Evolutionary conservation across 1,140 invertebrate genomes (phyloP), one percentile per base, ranked within the genome.

Genomic region (Drosophila kepulauana): DNA sequence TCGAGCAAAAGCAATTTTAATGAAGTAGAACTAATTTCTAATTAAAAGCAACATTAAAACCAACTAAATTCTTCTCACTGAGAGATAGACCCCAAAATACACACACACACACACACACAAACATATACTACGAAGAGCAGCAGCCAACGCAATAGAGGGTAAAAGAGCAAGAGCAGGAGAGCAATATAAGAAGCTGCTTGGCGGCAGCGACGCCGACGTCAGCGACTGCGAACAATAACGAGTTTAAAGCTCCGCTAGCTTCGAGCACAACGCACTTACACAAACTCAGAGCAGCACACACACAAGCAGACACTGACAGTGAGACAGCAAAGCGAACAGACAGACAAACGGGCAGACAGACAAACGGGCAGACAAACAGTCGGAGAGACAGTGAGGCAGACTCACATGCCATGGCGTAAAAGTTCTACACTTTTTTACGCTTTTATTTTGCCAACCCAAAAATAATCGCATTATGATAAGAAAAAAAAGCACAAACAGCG

Each of bases 401-500:
- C 43, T 62, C 75, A 74, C 71, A 79, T 76, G 58, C 63, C 77
- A 62, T 46, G 52, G 52, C 84, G 63, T 79, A 79, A 79, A 87
- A 87, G 80, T 82, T 87, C 68, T 79, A 76, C 77, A 64, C 71
- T 79, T 72, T 81, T 64, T 54, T 54, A 54, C 30, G 65, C 38
- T 78, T 81, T 87, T 79, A 72, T 81, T 86, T 78, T 82, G 81
- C 66, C 65, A 79, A 51, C 70, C 76, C 69, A 74, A 86, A 87
- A 87, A 82, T 80, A 87, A 78, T 88, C 82, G 76, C 63, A 78
- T 88, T 88, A 78, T 82, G 82, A 88, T 88, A 82, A 87, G 79
- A 88, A 84, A 81, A 71, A 75, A 46, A 20, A 62, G 43, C 52
- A 46, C 38, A 66, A 57, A 49, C 59, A 45, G 62, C 58, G 33